phyloP scores from a whole-genome alignment of 2,888 invertebrate genomes.

The Pilophorus perplexus region DNA sequence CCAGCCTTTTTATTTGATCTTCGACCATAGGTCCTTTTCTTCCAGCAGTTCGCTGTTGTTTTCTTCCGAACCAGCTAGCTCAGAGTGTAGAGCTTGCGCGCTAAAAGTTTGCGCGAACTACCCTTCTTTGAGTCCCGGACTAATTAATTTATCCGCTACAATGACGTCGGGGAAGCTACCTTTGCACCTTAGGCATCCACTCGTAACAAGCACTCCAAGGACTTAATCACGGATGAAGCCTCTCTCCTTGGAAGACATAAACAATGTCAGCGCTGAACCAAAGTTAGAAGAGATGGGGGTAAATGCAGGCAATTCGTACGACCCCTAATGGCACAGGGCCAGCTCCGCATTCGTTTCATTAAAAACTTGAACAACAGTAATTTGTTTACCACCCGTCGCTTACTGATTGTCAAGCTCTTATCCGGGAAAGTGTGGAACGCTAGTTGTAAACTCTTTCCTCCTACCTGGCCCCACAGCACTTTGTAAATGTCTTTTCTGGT shows the following conservation, averaged over 20 bases:
- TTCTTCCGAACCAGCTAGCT: no score
- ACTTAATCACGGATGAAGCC: slow-evolving; percentile 28
- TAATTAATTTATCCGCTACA: no score
- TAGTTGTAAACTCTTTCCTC: not conserved
- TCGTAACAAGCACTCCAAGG: slow-evolving; percentile 1
- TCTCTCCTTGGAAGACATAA: slow-evolving; percentile 19
- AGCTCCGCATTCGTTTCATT: slow-evolving; percentile 36
- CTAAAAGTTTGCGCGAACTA: no score
- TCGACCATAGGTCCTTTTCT: no score
- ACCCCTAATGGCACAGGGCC: slow-evolving; percentile 32
- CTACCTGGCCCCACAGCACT: no score
- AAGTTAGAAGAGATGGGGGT: slow-evolving; percentile 7
- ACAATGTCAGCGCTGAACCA: slow-evolving; percentile 16
- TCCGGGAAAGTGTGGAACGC: slow-evolving; percentile 6
- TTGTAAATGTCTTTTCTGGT: no score
- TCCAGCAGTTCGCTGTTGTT: no score
- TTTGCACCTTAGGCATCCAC: no score
- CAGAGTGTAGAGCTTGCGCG: no score
- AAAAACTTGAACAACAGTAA: slow-evolving; percentile 36
- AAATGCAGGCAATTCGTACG: slow-evolving; percentile 30
- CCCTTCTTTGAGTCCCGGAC: no score
- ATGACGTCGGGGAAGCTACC: no score
- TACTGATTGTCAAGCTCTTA: slow-evolving; percentile 30
- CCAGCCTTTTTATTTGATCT: no score
- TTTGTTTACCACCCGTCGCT: slow-evolving; percentile 30